Conservation (phyloP, 2,888 invertebrate genomes). For the Nowickia ferox region DNA sequence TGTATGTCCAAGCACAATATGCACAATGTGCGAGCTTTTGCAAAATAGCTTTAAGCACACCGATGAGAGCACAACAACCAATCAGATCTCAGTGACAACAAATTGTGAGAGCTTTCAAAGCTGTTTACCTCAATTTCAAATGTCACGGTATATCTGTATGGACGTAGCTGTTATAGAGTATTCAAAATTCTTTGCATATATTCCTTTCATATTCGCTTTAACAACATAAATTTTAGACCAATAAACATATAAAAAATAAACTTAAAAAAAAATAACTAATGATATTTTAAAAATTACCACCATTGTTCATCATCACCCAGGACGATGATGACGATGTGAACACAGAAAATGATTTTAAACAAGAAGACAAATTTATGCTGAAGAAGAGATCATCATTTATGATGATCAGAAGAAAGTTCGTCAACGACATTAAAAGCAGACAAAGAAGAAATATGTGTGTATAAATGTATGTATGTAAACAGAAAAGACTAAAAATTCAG, state of each 20-base stretch:
- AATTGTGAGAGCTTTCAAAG: too few relatives aligned
- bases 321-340: constrained; percentile 7
- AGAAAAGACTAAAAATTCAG: constrained; percentile 39
- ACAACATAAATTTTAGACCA: background rate
- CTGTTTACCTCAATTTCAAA: too few relatives aligned
- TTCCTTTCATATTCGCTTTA: background rate
- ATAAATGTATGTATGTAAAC: background rate
- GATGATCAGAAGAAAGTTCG: constrained; percentile 47
- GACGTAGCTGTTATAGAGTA: background rate
- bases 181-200: constrained; percentile 2
- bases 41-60: too few relatives aligned
- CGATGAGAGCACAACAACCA: too few relatives aligned
- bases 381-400: constrained; percentile 36
- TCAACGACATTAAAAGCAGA: constrained; percentile 42
- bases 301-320: constrained; percentile 31
- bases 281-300: constrained; percentile 35
- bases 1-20: too few relatives aligned
- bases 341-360: constrained; percentile 4
- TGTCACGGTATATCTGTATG: too few relatives aligned
- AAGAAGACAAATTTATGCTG: constrained; percentile 23
- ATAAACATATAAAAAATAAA: constrained; percentile 19
- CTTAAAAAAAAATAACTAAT: constrained; percentile 3
- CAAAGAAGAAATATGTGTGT: background rate
- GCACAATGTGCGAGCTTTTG: too few relatives aligned
- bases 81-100: too few relatives aligned